phyloP scores from a whole-genome alignment of 1,140 invertebrate genomes.

The Oreohelix idahoensis region DNA sequence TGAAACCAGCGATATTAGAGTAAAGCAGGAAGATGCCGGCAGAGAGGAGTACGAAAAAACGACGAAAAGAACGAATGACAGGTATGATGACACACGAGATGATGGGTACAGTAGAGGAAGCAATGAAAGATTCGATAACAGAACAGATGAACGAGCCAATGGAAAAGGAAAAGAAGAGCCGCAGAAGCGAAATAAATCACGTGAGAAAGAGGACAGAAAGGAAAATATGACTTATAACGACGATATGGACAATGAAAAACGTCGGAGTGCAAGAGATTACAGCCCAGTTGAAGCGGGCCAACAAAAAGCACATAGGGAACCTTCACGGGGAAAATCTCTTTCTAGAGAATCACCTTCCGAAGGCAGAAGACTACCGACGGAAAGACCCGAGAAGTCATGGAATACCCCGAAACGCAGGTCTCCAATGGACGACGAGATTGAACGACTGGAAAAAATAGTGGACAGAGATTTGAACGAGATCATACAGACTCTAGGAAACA shows the following conservation, averaged over 20 bases:
- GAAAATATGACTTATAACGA: not conserved
- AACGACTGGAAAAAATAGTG: conserved; percentile 35
- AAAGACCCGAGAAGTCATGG: not conserved
- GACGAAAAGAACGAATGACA: not conserved
- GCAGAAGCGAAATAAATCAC: not conserved
- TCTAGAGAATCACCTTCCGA: not conserved
- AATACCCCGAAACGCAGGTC: not conserved
- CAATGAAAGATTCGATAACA: not conserved
- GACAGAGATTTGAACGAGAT: conserved; percentile 36
- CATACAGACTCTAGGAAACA: not conserved
- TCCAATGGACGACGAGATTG: conserved; percentile 26
- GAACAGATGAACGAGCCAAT: not conserved
- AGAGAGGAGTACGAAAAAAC: not conserved
- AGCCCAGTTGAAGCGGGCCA: not conserved
- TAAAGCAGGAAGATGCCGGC: not conserved
- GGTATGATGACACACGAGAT: not conserved
- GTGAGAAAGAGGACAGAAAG: not conserved
- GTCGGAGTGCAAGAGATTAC: not conserved
- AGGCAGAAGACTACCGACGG: not conserved
- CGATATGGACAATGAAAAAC: not conserved
- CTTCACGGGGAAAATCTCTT: not conserved
- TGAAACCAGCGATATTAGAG: not conserved
- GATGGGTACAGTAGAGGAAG: not conserved
- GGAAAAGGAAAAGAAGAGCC: not conserved
- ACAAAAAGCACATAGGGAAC: not conserved